Conservation (phyloP, 2,113 vertebrate genomes). For the Oenanthe melanoleuca region DNA sequence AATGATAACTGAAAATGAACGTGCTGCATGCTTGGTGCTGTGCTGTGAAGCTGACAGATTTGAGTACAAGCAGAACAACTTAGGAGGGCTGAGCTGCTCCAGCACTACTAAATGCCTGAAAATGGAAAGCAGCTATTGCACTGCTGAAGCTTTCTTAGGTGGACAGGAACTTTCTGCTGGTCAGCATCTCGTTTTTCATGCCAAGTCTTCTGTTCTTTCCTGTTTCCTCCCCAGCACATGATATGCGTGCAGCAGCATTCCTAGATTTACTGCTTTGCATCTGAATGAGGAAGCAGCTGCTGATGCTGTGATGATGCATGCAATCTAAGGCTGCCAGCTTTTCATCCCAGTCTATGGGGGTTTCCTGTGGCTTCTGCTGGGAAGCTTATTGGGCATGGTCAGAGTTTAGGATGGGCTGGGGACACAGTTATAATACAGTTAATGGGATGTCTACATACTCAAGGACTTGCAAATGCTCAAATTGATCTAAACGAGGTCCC, state of each 20-base stretch:
- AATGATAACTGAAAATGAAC: background rate
- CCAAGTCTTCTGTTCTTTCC: constrained; percentile 18
- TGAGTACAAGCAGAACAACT: background rate
- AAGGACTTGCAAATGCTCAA: background rate
- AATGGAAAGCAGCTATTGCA: background rate
- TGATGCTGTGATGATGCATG: constrained; percentile 40
- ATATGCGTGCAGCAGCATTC: constrained; percentile 7
- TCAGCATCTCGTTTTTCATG: constrained; percentile 63
- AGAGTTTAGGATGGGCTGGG: background rate
- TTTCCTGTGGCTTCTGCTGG: background rate
- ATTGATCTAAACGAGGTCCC: background rate
- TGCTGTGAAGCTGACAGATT: background rate
- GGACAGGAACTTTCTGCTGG: constrained; percentile 40
- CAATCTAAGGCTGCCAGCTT: constrained; percentile 30
- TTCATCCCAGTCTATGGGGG: constrained; percentile 2
- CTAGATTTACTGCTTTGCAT: constrained; percentile 64
- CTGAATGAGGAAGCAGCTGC: constrained; percentile 56
- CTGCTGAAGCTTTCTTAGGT: constrained; percentile 5
- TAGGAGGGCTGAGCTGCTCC: background rate
- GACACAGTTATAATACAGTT: background rate
- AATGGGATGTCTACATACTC: background rate
- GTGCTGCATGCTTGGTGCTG: background rate
- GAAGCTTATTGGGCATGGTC: background rate
- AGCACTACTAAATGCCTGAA: background rate
- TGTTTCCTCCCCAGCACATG: background rate